A percentile compares a stretch with the other conserved stretches of the same genome.
These are phyloP conservation scores for Lathronympha strigana DNA, from an alignment of 2,888 invertebrate genomes.

Conservation along the genomic window DNA sequence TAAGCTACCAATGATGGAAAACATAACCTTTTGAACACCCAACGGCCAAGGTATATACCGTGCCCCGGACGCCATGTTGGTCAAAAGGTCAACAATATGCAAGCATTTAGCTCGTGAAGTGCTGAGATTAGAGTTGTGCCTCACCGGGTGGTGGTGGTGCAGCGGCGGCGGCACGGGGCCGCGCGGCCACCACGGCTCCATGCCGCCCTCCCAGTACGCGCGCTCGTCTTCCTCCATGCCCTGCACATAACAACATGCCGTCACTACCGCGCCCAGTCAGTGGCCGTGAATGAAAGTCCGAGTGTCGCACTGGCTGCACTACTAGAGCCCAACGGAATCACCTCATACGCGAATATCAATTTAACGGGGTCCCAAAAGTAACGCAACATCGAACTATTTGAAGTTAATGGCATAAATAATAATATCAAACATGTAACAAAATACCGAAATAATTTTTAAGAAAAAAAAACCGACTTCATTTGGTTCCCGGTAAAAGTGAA, in stretches of 20 bases:
- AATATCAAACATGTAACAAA: too few relatives aligned
- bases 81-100: too few relatives aligned
- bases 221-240: constrained; percentile 91
- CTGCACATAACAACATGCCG: constrained; percentile 48
- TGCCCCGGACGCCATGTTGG: too few relatives aligned
- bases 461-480: too few relatives aligned
- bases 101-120: not conserved
- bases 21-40: too few relatives aligned
- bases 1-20: not conserved
- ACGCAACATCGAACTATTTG: too few relatives aligned
- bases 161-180: constrained; percentile 70
- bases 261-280: too few relatives aligned
- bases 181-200: constrained; percentile 83
- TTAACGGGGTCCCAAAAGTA: too few relatives aligned
- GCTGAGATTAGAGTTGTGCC: not conserved
- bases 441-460: too few relatives aligned
- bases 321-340: not conserved
- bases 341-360: not conserved
- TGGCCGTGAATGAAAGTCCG: constrained; percentile 16
- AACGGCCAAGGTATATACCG: too few relatives aligned
- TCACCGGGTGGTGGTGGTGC: constrained; percentile 69
- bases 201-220: constrained; percentile 94
- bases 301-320: constrained; percentile 15
- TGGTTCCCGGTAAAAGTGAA: too few relatives aligned
- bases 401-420: too few relatives aligned